Evolutionary conservation across 2,888 invertebrate genomes (phyloP).

Genomic region (Fragum sueziense): DNA sequence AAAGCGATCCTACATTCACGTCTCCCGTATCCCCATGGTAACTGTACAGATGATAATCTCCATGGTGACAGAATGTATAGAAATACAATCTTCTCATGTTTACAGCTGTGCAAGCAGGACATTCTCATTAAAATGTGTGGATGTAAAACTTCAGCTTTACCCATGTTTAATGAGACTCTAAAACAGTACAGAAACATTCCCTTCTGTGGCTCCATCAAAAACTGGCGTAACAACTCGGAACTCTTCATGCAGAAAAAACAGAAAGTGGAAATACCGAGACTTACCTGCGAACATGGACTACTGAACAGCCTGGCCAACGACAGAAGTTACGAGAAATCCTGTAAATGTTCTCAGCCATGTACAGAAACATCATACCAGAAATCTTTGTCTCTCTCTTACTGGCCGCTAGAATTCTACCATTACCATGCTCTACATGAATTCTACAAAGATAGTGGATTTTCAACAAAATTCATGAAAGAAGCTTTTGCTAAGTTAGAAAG

Average conservation of each 20-base stretch:
- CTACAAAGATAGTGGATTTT: constrained; percentile 59
- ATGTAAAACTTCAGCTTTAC: constrained; percentile 76
- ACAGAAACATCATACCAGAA: constrained; percentile 76
- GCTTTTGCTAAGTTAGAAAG: constrained; percentile 66
- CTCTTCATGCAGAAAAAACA: constrained; percentile 42
- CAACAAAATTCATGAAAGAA: constrained; percentile 70
- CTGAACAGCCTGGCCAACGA: constrained; percentile 72
- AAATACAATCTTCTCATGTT: constrained; percentile 77
- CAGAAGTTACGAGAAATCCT: constrained; percentile 72
- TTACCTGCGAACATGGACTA: constrained; percentile 71
- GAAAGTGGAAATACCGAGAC: constrained; percentile 57
- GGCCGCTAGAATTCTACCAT: constrained; percentile 78
- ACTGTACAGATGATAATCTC: constrained; percentile 72
- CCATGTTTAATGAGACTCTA: constrained; percentile 59
- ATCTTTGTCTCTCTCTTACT: constrained; percentile 76
- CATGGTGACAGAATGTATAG: constrained; percentile 63
- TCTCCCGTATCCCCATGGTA: constrained; percentile 73
- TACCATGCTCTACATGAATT: constrained; percentile 69
- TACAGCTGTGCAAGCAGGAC: constrained; percentile 76
- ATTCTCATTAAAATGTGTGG: constrained; percentile 73
- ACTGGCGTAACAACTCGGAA: constrained; percentile 66
- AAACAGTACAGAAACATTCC: constrained; percentile 54
- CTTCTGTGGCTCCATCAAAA: constrained; percentile 73
- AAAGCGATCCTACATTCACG: constrained; percentile 74
- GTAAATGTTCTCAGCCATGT: constrained; percentile 75